These are phyloP conservation scores for Pachyseris speciosa DNA, from an alignment of 64 coral and sea anemone genomes.

Conservation along the genomic window DNA sequence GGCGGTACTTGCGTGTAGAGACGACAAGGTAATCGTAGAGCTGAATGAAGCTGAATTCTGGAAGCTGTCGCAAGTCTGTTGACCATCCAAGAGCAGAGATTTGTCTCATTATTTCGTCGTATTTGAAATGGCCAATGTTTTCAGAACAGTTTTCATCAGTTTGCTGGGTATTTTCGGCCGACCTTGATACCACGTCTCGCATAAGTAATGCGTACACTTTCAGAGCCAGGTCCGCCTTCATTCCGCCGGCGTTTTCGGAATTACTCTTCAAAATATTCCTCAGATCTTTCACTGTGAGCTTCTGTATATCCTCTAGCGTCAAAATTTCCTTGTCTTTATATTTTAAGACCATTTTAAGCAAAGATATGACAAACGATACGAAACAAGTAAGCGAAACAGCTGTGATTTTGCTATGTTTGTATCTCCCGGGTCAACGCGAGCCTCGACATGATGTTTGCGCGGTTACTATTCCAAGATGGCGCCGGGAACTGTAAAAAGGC, in stretches of 20 bases:
- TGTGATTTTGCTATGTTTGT: neutral
- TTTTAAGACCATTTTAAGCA: neutral
- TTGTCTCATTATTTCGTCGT: no score
- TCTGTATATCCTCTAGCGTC: no score
- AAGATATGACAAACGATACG: neutral
- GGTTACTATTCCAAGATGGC: neutral
- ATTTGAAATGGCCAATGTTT: no score
- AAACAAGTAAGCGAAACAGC: neutral
- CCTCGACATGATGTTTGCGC: neutral
- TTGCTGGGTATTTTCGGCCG: neutral
- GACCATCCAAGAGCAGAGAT: no score
- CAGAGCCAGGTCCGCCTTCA: slow-evolving; percentile 40
- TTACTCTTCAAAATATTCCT: slow-evolving; percentile 23
- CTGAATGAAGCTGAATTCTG: no score
- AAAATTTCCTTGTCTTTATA: neutral
- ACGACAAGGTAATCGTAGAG: no score
- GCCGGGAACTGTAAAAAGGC: neutral
- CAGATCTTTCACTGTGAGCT: no score
- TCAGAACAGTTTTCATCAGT: neutral
- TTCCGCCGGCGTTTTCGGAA: slow-evolving; percentile 28
- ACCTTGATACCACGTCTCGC: slow-evolving; percentile 15
- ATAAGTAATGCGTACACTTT: slow-evolving; percentile 42
- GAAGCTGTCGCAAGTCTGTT: no score
- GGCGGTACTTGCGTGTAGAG: no score
- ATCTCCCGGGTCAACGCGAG: neutral